These are phyloP conservation scores for Avahi laniger DNA, from an alignment of 2,797 vertebrate species.

Conservation along the genomic window DNA sequence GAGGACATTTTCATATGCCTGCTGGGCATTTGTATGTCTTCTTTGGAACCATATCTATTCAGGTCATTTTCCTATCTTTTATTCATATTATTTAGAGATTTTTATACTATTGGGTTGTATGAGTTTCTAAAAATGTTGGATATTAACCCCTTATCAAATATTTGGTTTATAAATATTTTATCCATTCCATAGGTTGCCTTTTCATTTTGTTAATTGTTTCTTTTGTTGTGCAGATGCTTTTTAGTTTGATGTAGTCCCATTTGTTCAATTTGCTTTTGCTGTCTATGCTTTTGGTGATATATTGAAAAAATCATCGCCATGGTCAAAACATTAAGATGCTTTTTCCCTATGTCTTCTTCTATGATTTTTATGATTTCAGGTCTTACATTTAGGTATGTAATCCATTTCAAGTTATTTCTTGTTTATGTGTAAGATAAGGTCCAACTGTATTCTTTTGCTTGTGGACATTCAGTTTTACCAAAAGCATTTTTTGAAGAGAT, in stretches of 20 bases:
- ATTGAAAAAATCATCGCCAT: neutral
- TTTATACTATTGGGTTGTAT: neutral
- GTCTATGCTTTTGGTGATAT: neutral
- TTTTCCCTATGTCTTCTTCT: neutral
- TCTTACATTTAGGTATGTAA: neutral
- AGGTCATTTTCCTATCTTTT: neutral
- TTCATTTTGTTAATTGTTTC: neutral
- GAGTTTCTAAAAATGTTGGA: neutral
- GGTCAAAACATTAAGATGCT: neutral
- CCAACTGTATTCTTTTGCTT: neutral
- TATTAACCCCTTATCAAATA: neutral
- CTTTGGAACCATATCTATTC: neutral
- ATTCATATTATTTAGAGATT: neutral
- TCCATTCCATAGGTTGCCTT: neutral
- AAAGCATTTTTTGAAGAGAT: neutral
- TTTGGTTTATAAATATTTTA: neutral
- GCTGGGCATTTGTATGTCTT: neutral
- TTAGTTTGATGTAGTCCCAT: neutral
- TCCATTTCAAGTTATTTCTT: neutral
- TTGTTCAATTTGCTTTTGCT: neutral
- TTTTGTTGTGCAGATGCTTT: neutral
- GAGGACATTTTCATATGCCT: neutral
- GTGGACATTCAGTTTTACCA: neutral
- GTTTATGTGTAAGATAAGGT: neutral
- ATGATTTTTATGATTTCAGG: neutral